These are phyloP conservation scores for Dolichoris vasculosae DNA, from an alignment of 1,140 invertebrate species.

Conservation along the genomic window DNA sequence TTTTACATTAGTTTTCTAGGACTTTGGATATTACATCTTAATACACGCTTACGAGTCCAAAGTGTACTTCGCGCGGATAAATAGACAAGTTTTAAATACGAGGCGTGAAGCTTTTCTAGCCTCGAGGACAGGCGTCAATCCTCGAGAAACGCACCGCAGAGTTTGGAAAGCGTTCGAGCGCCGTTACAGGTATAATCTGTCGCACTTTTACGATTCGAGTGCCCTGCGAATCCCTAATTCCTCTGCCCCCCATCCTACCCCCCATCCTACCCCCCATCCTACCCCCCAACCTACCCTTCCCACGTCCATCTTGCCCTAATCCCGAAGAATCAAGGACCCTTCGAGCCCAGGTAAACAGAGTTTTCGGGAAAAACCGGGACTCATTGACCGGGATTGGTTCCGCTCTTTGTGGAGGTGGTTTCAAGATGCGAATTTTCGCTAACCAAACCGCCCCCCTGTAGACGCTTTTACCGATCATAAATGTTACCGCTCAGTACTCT, in stretches of 20 bases:
- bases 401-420: not conserved
- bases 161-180: not conserved
- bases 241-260: not conserved
- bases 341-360: not conserved
- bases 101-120: not conserved
- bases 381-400: not conserved
- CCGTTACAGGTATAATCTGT: slow-evolving; percentile 7
- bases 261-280: not conserved
- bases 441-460: slow-evolving; percentile 6
- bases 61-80: not conserved
- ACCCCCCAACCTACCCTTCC: not conserved
- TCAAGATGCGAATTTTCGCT: not conserved
- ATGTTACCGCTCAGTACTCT: not conserved
- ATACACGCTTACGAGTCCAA: not conserved
- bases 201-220: not conserved
- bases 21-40: too few species aligned
- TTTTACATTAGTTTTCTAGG: too few species aligned
- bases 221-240: not conserved
- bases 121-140: not conserved
- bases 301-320: not conserved
- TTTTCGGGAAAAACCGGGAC: not conserved
- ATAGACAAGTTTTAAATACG: not conserved
- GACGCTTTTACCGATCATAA: not conserved
- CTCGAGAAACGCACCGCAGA: not conserved
- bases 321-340: not conserved